Evolutionary conservation across 2,797 vertebrate genomes (phyloP).

Genomic region (Rhadinocentrus ornatus): DNA sequence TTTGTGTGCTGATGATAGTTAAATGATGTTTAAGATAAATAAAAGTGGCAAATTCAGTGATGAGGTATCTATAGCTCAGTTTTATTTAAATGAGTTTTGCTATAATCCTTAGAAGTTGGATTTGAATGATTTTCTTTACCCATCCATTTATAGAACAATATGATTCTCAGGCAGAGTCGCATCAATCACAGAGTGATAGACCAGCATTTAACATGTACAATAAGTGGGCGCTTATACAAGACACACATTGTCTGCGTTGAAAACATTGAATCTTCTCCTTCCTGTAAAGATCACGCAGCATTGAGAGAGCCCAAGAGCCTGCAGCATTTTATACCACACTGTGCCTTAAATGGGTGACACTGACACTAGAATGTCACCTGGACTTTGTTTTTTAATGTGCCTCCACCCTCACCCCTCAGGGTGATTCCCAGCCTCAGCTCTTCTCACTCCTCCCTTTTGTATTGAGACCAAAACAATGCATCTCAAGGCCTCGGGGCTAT

Average conservation of each 20-base stretch:
- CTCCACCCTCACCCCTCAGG: constrained; percentile 65
- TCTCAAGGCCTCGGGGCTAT: constrained; percentile 47
- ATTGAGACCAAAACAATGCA: constrained; percentile 74
- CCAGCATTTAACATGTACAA: constrained; percentile 55
- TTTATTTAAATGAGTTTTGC: background rate
- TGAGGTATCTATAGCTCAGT: background rate
- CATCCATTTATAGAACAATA: background rate
- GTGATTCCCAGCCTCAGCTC: constrained; percentile 74
- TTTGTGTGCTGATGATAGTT: background rate
- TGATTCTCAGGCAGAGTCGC: constrained; percentile 24
- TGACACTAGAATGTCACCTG: constrained; percentile 79
- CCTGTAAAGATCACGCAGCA: constrained; percentile 62
- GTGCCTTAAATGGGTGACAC: constrained; percentile 71
- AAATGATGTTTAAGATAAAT: background rate
- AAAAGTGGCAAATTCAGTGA: background rate
- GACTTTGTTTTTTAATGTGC: constrained; percentile 79
- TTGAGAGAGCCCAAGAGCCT: constrained; percentile 59
- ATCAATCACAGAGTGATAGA: constrained; percentile 48
- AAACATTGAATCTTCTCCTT: constrained; percentile 44
- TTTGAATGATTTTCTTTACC: background rate
- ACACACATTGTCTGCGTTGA: constrained; percentile 67
- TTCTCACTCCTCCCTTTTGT: constrained; percentile 70
- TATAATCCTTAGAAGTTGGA: background rate
- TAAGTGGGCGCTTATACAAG: constrained; percentile 56
- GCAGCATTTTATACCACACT: constrained; percentile 53